Evolutionary conservation across 2,888 invertebrate genomes (phyloP).

Genomic region (Drosophila borealis): DNA sequence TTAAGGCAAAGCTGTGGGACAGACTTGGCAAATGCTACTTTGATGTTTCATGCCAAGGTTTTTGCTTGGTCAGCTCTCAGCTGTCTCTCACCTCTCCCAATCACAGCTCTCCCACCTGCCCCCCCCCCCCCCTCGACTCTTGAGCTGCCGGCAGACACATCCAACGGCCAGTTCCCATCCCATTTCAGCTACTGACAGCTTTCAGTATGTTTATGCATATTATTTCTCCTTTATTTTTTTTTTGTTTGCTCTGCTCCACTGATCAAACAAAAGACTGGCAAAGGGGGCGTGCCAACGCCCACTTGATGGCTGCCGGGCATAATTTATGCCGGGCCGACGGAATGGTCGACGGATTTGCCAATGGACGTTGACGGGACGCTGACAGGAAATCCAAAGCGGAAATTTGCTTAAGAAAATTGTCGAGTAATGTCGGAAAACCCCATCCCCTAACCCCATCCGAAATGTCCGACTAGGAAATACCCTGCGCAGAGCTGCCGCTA

Average conservation of each 20-base stretch:
- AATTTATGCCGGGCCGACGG: constrained; percentile 50
- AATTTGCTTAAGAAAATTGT: constrained; percentile 53
- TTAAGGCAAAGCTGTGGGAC: constrained; percentile 3
- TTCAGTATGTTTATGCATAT: constrained; percentile 44
- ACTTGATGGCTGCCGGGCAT: constrained; percentile 33
- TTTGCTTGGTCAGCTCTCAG: constrained; percentile 1
- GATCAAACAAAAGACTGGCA: constrained; percentile 42
- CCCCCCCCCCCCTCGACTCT: not conserved
- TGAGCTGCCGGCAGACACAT: no score
- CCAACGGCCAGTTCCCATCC: not conserved
- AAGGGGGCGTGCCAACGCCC: constrained; percentile 36
- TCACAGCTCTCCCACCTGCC: not conserved
- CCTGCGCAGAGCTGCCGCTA: no score
- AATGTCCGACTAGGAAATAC: no score
- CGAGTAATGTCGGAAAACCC: constrained; percentile 20
- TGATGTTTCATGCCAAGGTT: constrained; percentile 48
- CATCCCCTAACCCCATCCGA: not conserved
- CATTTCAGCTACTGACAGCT: constrained; percentile 6
- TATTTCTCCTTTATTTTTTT: not conserved
- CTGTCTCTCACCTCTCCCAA: not conserved
- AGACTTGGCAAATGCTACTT: constrained; percentile 32
- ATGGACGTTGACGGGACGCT: constrained; percentile 39
- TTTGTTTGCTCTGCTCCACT: constrained; percentile 2
- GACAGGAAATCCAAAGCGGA: constrained; percentile 58
- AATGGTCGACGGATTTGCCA: constrained; percentile 28